Percentiles rank a stretch among this genome's conserved stretches.
Evolutionary conservation across 2,113 vertebrate species (phyloP).

Genomic region (Ailuropoda melanoleuca): DNA sequence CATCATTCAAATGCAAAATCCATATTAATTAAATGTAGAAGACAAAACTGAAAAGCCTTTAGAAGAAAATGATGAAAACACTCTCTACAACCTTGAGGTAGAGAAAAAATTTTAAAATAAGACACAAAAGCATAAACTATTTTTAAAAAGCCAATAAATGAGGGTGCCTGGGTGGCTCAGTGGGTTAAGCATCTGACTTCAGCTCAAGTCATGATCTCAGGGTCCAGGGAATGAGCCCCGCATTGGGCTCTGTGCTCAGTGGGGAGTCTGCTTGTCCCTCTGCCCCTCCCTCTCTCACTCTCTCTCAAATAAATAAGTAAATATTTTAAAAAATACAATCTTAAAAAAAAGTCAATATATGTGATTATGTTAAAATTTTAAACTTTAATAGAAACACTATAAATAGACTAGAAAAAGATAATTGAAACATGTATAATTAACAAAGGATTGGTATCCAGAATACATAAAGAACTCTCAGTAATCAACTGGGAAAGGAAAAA

Average conservation of each 20-base stretch:
- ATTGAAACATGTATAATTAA: not conserved
- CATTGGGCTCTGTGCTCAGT: not conserved
- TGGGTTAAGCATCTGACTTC: not conserved
- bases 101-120: not conserved
- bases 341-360: not conserved
- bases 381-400: constrained; percentile 14
- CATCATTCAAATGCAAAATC: not conserved
- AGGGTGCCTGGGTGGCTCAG: not conserved
- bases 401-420: not conserved
- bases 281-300: not conserved
- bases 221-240: not conserved
- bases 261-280: not conserved
- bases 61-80: not conserved
- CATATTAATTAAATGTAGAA: not conserved
- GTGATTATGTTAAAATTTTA: not conserved
- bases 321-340: not conserved
- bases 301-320: not conserved
- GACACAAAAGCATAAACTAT: not conserved
- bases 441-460: not conserved
- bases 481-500: not conserved
- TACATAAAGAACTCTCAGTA: not conserved
- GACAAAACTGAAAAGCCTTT: not conserved
- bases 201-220: not conserved
- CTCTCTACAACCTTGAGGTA: not conserved
- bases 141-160: not conserved